A percentile compares a stretch with the other conserved stretches of the same genome.
Conservation (phyloP, 2,888 invertebrate genomes). For the Germaria angustata region DNA sequence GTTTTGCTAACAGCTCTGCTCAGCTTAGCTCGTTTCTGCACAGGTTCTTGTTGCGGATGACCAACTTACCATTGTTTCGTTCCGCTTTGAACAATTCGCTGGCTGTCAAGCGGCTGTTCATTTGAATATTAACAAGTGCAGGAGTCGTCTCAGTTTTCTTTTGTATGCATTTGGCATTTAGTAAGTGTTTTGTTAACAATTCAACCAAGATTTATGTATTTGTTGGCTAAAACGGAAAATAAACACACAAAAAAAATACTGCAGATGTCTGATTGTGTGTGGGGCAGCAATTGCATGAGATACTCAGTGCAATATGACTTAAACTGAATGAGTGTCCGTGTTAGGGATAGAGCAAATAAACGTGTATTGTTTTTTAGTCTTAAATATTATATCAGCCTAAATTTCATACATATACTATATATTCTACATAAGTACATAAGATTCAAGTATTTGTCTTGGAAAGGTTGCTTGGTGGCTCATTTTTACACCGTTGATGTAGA, state of each 20-base stretch:
- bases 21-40: constrained; percentile 32
- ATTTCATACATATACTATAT: constrained; percentile 18
- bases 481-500: neutral
- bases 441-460: constrained; percentile 27
- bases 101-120: constrained; percentile 12
- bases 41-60: constrained; percentile 74
- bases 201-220: constrained; percentile 42
- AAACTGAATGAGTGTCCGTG: constrained; percentile 3
- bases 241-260: constrained; percentile 12
- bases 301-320: neutral
- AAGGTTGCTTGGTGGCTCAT: neutral
- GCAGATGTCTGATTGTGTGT: constrained; percentile 12
- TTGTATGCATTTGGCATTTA: neutral
- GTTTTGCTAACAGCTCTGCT: constrained; percentile 44
- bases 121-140: constrained; percentile 25
- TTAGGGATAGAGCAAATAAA: neutral
- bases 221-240: neutral
- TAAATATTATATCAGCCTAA: constrained; percentile 40
- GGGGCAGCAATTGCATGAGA: neutral
- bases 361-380: neutral
- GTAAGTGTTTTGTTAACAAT: constrained; percentile 47
- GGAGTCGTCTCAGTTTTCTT: neutral
- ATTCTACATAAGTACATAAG: too few species aligned
- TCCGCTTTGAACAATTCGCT: constrained; percentile 61
- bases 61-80: constrained; percentile 77